phyloP scores from a whole-genome alignment of 2,888 invertebrate genomes.

The Ectemnius lituratus region DNA sequence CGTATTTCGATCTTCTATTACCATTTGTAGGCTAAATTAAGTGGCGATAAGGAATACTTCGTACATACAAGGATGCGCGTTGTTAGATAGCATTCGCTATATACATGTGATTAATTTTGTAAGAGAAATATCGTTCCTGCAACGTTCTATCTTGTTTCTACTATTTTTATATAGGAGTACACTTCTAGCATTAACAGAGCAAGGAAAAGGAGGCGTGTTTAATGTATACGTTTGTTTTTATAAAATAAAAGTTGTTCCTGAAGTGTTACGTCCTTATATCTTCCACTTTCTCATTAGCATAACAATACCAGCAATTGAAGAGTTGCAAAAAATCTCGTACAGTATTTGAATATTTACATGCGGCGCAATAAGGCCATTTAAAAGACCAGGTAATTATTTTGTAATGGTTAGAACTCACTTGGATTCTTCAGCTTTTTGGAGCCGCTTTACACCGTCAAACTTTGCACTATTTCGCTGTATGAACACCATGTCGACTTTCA shows the following conservation, averaged over 20 bases:
- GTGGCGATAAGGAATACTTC: background rate
- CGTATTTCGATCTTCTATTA: background rate
- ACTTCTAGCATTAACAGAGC: conserved; percentile 26
- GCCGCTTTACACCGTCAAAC: too few relatives aligned
- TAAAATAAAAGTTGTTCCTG: conserved; percentile 43
- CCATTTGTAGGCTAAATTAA: background rate
- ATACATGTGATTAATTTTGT: background rate
- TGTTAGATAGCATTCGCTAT: conserved; percentile 2
- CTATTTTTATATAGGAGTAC: conserved; percentile 19
- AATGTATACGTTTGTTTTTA: conserved; percentile 41
- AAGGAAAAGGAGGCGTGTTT: conserved; percentile 18
- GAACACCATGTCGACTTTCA: too few relatives aligned
- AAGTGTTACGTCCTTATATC: background rate
- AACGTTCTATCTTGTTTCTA: conserved; percentile 6
- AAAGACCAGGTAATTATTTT: too few relatives aligned
- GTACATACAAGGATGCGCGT: background rate
- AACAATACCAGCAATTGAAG: too few relatives aligned
- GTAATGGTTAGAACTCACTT: too few relatives aligned
- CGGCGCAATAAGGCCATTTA: too few relatives aligned
- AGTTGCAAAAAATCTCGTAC: too few relatives aligned
- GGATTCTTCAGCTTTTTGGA: too few relatives aligned
- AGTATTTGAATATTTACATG: too few relatives aligned
- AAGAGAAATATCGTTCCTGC: conserved; percentile 1
- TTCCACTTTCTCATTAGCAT: too few relatives aligned
- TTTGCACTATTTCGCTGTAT: too few relatives aligned